Conservation (phyloP, 2,888 invertebrate species). For the Tetragnatha montana region DNA sequence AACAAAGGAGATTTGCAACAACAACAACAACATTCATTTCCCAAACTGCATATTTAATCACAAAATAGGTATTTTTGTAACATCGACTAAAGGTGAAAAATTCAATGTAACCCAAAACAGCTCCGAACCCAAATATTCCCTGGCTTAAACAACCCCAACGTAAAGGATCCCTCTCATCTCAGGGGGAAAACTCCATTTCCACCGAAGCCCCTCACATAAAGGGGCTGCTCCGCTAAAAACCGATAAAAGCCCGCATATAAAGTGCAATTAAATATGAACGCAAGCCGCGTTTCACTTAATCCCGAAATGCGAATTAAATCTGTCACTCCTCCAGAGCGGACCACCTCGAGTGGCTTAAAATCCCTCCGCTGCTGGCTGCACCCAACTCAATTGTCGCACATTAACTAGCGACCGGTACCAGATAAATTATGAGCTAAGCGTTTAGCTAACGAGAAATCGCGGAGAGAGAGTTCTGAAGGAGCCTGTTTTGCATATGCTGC, state of each 20-base stretch:
- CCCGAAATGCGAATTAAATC: constrained; percentile 58
- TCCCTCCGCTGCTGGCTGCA: not conserved
- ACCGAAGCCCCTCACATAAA: too few species aligned
- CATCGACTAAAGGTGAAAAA: too few species aligned
- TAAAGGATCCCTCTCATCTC: too few species aligned
- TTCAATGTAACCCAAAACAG: too few species aligned
- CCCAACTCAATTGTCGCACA: constrained; percentile 59
- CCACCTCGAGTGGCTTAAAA: constrained; percentile 31
- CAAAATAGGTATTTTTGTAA: too few species aligned
- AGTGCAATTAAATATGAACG: constrained; percentile 2
- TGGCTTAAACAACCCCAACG: too few species aligned
- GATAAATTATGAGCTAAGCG: constrained; percentile 66
- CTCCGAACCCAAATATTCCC: too few species aligned
- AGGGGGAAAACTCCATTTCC: too few species aligned
- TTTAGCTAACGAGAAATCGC: constrained; percentile 63
- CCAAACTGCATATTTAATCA: too few species aligned
- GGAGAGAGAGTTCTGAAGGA: constrained; percentile 6
- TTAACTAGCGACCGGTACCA: constrained; percentile 41
- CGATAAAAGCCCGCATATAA: not conserved
- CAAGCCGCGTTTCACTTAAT: constrained; percentile 23
- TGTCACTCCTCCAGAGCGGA: constrained; percentile 8
- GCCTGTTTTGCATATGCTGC: constrained; percentile 52
- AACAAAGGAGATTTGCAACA: too few species aligned
- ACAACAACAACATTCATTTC: too few species aligned
- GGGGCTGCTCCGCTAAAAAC: not conserved